Evolutionary conservation across 2,797 vertebrate genomes (phyloP).

Genomic region (Arrhamphus sclerolepis): DNA sequence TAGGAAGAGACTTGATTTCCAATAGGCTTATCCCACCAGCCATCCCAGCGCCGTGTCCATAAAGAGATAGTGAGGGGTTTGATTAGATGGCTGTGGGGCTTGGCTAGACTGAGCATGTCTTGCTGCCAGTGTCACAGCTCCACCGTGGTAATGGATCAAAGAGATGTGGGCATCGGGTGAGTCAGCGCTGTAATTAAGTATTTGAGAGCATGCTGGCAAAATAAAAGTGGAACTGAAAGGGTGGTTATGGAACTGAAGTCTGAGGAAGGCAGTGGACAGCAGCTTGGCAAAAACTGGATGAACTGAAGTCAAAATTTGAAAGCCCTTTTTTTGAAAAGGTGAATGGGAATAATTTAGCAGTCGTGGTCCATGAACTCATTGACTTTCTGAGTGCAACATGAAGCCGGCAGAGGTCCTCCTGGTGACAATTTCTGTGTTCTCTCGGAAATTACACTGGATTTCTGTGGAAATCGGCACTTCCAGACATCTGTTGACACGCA

Average conservation of each 20-base stretch:
- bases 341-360: not conserved
- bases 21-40: constrained; percentile 66
- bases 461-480: no score
- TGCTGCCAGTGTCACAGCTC: constrained; percentile 38
- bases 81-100: constrained; percentile 38
- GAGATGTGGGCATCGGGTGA: constrained; percentile 39
- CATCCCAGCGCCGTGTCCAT: constrained; percentile 40
- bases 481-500: no score
- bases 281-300: constrained; percentile 9
- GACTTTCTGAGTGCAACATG: constrained; percentile 15
- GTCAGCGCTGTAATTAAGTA: constrained; percentile 55
- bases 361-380: constrained; percentile 5
- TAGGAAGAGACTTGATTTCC: constrained; percentile 61
- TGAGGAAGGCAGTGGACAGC: constrained; percentile 12
- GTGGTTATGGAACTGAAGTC: constrained; percentile 30
- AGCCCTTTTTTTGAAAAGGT: not conserved
- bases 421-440: no score
- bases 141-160: constrained; percentile 57
- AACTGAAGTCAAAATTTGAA: constrained; percentile 30
- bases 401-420: not conserved
- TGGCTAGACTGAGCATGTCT: constrained; percentile 20
- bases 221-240: constrained; percentile 60
- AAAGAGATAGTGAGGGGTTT: constrained; percentile 44
- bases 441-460: no score
- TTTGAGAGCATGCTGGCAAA: constrained; percentile 44